These are phyloP conservation scores for Corythornis madagascariensis DNA, from an alignment of 2,113 vertebrate genomes.

Conservation along the genomic window DNA sequence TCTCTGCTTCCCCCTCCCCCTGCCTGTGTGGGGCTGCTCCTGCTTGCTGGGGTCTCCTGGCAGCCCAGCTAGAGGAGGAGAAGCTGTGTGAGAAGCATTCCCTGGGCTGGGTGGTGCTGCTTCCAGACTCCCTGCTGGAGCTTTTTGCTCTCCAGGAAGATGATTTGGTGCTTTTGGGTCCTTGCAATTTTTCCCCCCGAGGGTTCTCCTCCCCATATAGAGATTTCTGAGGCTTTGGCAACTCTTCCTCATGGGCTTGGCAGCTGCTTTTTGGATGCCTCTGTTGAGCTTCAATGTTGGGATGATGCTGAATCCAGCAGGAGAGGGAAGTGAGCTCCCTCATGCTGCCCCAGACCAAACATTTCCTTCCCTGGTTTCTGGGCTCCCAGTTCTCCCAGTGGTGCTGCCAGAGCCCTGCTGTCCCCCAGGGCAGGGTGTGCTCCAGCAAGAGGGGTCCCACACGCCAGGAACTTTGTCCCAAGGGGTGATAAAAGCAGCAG, in stretches of 20 bases:
- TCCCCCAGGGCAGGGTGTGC: neutral
- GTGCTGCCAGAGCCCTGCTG: neutral
- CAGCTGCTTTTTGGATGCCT: neutral
- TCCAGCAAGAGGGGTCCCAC: neutral
- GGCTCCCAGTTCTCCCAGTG: neutral
- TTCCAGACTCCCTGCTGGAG: neutral
- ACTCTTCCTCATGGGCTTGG: neutral
- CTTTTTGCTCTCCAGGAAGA: neutral
- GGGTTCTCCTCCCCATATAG: neutral
- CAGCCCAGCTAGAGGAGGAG: neutral
- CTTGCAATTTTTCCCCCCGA: neutral
- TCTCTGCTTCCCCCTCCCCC: neutral
- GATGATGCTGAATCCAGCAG: neutral
- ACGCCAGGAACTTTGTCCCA: neutral
- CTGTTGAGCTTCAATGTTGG: neutral
- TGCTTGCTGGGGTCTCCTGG: neutral
- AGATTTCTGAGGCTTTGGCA: neutral
- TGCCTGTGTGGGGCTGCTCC: neutral
- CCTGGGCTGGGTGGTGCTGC: neutral
- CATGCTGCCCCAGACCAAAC: neutral
- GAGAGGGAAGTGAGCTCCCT: neutral
- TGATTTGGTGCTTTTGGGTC: neutral
- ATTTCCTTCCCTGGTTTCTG: neutral
- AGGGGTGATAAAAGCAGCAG: neutral
- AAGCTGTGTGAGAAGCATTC: neutral